Percentiles rank a stretch among this genome's conserved stretches.
Evolutionary conservation across 2,888 invertebrate genomes (phyloP).

Genomic region (Oscheius sp.): DNA sequence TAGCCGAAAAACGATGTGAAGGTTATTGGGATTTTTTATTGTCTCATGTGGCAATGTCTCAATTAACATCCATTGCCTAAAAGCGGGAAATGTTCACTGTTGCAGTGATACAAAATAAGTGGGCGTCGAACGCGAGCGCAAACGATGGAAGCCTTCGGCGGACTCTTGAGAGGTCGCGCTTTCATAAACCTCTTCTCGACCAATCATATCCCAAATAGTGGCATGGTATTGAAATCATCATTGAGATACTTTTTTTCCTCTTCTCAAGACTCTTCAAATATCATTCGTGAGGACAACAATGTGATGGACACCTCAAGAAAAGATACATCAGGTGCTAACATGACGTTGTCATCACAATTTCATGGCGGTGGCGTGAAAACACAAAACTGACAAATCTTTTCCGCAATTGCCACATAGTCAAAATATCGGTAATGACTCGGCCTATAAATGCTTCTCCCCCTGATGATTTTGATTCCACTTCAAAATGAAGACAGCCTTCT

Average conservation of each 20-base stretch:
- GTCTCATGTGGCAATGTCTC: neutral
- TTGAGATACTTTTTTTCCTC: neutral
- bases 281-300: too few species aligned
- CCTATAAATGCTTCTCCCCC: too few species aligned
- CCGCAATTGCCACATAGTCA: too few species aligned
- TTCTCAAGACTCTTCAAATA: too few species aligned
- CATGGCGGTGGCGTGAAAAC: too few species aligned
- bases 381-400: too few species aligned
- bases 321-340: too few species aligned
- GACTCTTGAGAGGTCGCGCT: constrained; percentile 36
- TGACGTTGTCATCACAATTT: too few species aligned
- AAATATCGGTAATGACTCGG: too few species aligned
- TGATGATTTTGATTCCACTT: too few species aligned
- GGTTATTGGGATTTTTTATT: constrained; percentile 27
- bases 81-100: constrained; percentile 16
- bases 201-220: constrained; percentile 27
- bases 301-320: too few species aligned
- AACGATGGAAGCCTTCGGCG: constrained; percentile 31
- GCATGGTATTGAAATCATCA: constrained; percentile 15
- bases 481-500: too few species aligned
- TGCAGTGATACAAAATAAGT: constrained; percentile 34
- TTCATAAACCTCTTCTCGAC: constrained; percentile 35
- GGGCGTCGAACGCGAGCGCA: constrained; percentile 33
- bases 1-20: constrained; percentile 24
- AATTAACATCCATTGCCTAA: neutral